Evolutionary conservation across 2,888 invertebrate genomes (phyloP).

Genomic region (Capitulum mitella): DNA sequence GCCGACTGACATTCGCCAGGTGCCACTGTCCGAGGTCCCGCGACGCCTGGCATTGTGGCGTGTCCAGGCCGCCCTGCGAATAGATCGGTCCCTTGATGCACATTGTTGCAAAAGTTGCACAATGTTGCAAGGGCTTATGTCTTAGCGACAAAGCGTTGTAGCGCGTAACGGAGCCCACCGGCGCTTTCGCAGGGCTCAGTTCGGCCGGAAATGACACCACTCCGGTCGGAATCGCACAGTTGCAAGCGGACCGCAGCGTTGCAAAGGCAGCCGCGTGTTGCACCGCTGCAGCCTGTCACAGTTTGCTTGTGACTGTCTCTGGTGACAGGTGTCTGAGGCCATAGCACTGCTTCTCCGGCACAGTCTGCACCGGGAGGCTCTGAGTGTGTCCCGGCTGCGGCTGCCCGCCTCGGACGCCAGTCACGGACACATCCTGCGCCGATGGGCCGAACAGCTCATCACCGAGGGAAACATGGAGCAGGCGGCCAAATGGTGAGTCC

Average conservation of each 20-base stretch:
- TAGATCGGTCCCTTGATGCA: too few relatives aligned
- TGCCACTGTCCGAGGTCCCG: too few relatives aligned
- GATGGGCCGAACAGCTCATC: background rate
- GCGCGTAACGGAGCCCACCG: background rate
- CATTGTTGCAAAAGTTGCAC: too few relatives aligned
- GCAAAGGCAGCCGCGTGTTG: too few relatives aligned
- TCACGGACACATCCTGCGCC: background rate
- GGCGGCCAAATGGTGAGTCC: constrained; percentile 1
- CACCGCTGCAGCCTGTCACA: background rate
- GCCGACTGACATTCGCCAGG: too few relatives aligned
- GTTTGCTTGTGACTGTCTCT: background rate
- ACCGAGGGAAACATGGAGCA: background rate
- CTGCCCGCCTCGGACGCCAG: background rate
- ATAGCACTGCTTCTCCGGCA: background rate
- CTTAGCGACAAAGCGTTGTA: too few relatives aligned
- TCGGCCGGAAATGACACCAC: too few relatives aligned
- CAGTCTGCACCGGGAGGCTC: constrained; percentile 9
- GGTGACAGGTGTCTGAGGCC: background rate
- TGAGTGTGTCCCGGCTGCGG: background rate
- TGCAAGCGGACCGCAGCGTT: background rate
- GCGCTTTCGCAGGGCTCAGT: background rate
- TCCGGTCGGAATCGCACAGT: background rate
- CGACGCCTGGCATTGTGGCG: too few relatives aligned
- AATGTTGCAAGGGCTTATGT: too few relatives aligned
- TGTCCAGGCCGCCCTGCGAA: too few relatives aligned